Percentiles rank a stretch among this genome's conserved stretches.
phyloP scores from a whole-genome alignment of 2,113 vertebrate genomes.

The Galeopterus variegatus region DNA sequence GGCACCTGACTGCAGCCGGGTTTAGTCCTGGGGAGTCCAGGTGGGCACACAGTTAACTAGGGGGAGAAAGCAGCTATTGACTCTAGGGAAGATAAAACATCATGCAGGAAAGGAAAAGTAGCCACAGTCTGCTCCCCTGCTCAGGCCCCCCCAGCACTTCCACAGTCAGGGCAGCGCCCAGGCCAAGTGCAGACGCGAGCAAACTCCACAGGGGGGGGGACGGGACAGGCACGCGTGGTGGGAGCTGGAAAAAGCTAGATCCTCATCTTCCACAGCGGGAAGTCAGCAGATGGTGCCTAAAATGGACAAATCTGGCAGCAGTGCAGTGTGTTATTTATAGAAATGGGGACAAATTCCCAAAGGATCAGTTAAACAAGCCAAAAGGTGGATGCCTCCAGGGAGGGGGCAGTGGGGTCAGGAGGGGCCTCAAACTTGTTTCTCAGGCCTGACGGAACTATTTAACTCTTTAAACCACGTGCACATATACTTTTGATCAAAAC shows the following conservation, averaged over 20 bases:
- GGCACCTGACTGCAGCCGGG: neutral
- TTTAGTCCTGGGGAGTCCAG: fast-evolving
- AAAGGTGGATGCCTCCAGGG: too few species aligned
- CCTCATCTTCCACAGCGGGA: neutral
- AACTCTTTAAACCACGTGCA: neutral
- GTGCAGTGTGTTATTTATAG: neutral
- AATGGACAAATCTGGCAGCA: neutral
- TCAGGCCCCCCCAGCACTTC: too few species aligned
- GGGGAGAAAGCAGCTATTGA: fast-evolving
- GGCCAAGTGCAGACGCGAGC: fast-evolving
- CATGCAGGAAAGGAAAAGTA: neutral
- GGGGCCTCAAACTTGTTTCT: neutral
- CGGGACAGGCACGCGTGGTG: fast-evolving
- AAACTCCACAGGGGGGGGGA: neutral
- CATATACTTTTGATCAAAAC: neutral
- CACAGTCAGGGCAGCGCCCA: fast-evolving
- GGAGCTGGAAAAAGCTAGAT: neutral
- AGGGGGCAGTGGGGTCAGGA: too few species aligned
- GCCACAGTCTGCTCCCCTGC: fast-evolving
- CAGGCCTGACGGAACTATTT: neutral
- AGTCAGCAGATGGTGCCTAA: neutral
- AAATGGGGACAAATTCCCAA: neutral
- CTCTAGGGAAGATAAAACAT: neutral
- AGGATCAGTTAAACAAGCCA: neutral
- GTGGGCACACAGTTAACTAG: too few species aligned